phyloP scores from a whole-genome alignment of 2,888 invertebrate genomes.

The Tachina fera region DNA sequence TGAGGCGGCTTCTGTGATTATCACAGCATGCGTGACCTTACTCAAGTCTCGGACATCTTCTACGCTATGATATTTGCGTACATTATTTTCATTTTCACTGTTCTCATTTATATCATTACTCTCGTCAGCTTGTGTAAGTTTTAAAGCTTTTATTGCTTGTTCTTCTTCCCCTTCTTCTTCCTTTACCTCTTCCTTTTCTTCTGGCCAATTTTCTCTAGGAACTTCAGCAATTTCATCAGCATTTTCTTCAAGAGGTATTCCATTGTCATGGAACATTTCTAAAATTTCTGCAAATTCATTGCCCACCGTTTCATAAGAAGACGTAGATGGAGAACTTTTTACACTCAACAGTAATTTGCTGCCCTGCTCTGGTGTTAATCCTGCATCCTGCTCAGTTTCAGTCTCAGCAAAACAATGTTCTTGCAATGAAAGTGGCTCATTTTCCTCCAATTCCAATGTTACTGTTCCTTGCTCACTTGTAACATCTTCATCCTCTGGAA shows the following conservation, averaged over 20 bases:
- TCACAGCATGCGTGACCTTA: constrained; percentile 86
- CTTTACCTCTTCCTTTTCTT: background rate
- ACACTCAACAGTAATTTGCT: constrained; percentile 77
- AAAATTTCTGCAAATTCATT: constrained; percentile 81
- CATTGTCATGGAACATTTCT: constrained; percentile 72
- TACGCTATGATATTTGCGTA: constrained; percentile 81
- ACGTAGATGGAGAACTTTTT: constrained; percentile 83
- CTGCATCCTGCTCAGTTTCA: constrained; percentile 75
- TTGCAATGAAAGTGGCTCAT: constrained; percentile 77
- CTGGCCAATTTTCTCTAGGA: constrained; percentile 52
- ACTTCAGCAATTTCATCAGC: constrained; percentile 6
- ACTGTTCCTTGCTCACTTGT: constrained; percentile 60
- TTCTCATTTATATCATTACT: constrained; percentile 58
- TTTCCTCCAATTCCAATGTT: constrained; percentile 77
- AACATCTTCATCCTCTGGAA: background rate
- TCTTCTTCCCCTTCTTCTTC: constrained; percentile 68
- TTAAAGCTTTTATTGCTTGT: constrained; percentile 51
- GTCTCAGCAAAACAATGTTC: constrained; percentile 80
- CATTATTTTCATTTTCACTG: constrained; percentile 70
- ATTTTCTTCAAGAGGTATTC: constrained; percentile 41
- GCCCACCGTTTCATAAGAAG: constrained; percentile 83
- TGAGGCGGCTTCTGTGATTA: constrained; percentile 88
- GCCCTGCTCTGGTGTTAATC: constrained; percentile 68
- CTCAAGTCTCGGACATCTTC: constrained; percentile 80
- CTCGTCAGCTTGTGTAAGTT: constrained; percentile 53